These are phyloP conservation scores for Melanostoma mellinum DNA, from an alignment of 2,888 invertebrate genomes.

Conservation along the genomic window DNA sequence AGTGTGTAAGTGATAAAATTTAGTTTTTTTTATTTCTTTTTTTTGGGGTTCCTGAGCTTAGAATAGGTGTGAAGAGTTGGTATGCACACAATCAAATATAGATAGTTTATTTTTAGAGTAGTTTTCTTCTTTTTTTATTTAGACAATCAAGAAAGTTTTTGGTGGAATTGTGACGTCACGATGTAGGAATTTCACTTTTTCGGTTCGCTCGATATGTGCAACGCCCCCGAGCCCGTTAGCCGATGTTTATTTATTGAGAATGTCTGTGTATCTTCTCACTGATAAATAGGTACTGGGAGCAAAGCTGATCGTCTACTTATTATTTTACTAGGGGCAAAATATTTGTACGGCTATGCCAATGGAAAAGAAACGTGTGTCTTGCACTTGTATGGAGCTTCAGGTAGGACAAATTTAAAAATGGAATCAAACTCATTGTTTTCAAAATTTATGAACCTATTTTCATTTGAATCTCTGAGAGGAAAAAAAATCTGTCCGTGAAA, in stretches of 20 bases:
- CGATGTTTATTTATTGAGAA: not conserved
- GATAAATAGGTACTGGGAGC: constrained; percentile 14
- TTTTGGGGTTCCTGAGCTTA: constrained; percentile 3
- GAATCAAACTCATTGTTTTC: constrained; percentile 54
- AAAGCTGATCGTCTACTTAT: constrained; percentile 8
- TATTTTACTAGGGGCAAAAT: constrained; percentile 8
- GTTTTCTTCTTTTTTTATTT: constrained; percentile 42
- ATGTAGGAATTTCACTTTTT: constrained; percentile 56
- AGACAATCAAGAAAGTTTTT: constrained; percentile 43
- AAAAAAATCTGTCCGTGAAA: not conserved
- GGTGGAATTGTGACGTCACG: constrained; percentile 57
- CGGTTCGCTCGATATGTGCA: not conserved
- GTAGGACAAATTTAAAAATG: constrained; percentile 60
- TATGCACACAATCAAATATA: constrained; percentile 34
- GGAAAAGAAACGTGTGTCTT: constrained; percentile 15
- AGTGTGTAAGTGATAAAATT: constrained; percentile 16
- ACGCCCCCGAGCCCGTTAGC: not conserved
- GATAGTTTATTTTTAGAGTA: constrained; percentile 53
- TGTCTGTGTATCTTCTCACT: not conserved
- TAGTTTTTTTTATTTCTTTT: constrained; percentile 31
- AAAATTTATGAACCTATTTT: constrained; percentile 26
- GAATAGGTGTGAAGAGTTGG: constrained; percentile 29
- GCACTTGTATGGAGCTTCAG: constrained; percentile 37
- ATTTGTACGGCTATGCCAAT: constrained; percentile 5
- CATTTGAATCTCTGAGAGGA: too few relatives aligned